A percentile compares a stretch with the other conserved stretches of the same genome.
phyloP scores from a whole-genome alignment of 92 coral and sea anemone genomes.

The Montipora capitata region DNA sequence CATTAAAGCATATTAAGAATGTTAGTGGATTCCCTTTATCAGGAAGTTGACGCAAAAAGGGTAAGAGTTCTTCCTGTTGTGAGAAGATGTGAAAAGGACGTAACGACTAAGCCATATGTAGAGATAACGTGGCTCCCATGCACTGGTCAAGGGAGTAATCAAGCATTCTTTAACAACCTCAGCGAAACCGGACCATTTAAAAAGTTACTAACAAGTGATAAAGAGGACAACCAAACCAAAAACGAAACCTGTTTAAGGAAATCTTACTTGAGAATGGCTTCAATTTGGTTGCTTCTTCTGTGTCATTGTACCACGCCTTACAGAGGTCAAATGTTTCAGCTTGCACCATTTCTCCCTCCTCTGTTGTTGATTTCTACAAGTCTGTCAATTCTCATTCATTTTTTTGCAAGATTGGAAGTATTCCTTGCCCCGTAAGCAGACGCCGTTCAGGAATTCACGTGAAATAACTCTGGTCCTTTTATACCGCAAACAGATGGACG shows the following conservation, averaged over 20 bases:
- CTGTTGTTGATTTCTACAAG: conserved; percentile 67
- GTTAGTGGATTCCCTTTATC: no score
- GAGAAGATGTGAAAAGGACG: not conserved
- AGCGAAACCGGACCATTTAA: not conserved
- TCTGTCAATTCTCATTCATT: conserved; percentile 24
- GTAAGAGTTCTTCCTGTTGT: conserved; percentile 49
- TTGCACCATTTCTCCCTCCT: conserved; percentile 33
- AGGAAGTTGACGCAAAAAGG: no score
- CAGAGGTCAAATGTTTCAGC: conserved; percentile 44
- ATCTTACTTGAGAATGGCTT: conserved; percentile 72
- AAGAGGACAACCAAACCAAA: not conserved
- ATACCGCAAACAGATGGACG: conserved; percentile 68
- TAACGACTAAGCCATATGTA: not conserved
- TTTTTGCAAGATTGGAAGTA: conserved; percentile 50
- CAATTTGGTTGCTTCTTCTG: conserved; percentile 71
- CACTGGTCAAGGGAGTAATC: conserved; percentile 3
- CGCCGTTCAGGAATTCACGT: conserved; percentile 38
- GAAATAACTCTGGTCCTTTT: conserved; percentile 46
- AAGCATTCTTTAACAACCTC: conserved; percentile 61
- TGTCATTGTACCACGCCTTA: conserved; percentile 41
- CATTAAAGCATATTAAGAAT: no score
- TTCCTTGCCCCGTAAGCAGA: conserved; percentile 50
- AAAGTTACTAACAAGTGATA: not conserved
- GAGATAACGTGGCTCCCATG: conserved; percentile 64
- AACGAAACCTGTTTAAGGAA: conserved; percentile 10